Percentiles rank a stretch among this genome's conserved stretches.
Evolutionary conservation across 2,888 invertebrate genomes (phyloP).

Genomic region (Perizoma flavofasciatum): DNA sequence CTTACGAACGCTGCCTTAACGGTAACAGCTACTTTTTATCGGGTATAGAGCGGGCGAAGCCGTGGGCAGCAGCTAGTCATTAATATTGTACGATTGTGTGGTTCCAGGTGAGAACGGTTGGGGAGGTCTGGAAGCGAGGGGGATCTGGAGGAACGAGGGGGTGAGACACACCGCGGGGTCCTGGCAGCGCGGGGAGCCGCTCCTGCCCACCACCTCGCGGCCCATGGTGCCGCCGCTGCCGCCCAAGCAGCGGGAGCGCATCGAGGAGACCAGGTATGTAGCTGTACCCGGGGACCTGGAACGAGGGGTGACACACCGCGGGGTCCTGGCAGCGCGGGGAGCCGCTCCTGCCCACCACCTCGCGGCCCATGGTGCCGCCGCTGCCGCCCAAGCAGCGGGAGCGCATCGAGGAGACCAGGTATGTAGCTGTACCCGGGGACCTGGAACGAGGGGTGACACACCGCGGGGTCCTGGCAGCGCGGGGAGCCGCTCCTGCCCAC

Average conservation of each 20-base stretch:
- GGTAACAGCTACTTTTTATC: no score
- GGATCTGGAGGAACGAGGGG: constrained; percentile 71
- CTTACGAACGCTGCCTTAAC: no score
- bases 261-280: constrained; percentile 50
- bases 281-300: constrained; percentile 66
- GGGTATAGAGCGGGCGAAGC: no score
- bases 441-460: constrained; percentile 75
- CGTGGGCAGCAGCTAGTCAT: no score
- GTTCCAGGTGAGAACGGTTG: constrained; percentile 36
- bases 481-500: constrained; percentile 62
- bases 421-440: no score
- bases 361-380: constrained; percentile 60
- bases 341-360: constrained; percentile 56
- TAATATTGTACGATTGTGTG: no score
- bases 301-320: constrained; percentile 73
- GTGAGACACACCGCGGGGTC: constrained; percentile 70
- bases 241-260: constrained; percentile 37
- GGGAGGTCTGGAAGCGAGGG: constrained; percentile 42
- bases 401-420: constrained; percentile 49
- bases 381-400: constrained; percentile 44
- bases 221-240: constrained; percentile 61
- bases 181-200: constrained; percentile 69
- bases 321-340: constrained; percentile 71
- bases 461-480: constrained; percentile 70
- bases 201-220: constrained; percentile 53